Percentiles rank a stretch among this genome's conserved stretches.
Conservation (phyloP, 2,888 invertebrate species). For the Eristalinus sepulchralis region DNA sequence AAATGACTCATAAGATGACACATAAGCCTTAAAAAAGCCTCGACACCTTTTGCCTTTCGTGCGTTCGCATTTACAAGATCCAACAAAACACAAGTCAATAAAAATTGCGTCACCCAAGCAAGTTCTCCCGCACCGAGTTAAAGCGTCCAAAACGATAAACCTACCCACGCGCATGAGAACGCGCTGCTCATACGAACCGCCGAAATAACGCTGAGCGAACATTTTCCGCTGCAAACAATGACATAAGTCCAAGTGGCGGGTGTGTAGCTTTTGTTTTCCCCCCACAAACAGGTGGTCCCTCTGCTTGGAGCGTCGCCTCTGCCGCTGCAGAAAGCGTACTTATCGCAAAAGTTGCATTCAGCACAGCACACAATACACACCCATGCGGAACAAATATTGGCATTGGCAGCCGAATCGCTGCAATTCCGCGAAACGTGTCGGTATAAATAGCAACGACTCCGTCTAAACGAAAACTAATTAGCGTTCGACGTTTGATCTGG, state of each 20-base stretch:
- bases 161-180: too few relatives aligned
- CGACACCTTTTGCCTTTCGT: neutral
- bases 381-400: neutral
- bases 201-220: neutral
- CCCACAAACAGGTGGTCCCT: neutral
- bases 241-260: neutral
- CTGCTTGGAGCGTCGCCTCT: neutral
- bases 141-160: neutral
- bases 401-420: constrained; percentile 26
- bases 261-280: neutral
- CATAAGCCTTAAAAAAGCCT: neutral
- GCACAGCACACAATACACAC: neutral
- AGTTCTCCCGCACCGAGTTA: neutral
- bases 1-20: neutral
- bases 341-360: neutral
- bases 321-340: neutral
- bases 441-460: neutral
- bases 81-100: neutral
- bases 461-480: neutral
- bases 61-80: neutral
- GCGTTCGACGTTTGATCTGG: neutral
- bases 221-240: neutral
- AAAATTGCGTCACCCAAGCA: neutral
- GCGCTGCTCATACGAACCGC: neutral
- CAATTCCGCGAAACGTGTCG: neutral